A percentile compares a stretch with the other conserved stretches of the same genome.
phyloP scores from a whole-genome alignment of 1,140 invertebrate species.

The Argopecten irradians region DNA sequence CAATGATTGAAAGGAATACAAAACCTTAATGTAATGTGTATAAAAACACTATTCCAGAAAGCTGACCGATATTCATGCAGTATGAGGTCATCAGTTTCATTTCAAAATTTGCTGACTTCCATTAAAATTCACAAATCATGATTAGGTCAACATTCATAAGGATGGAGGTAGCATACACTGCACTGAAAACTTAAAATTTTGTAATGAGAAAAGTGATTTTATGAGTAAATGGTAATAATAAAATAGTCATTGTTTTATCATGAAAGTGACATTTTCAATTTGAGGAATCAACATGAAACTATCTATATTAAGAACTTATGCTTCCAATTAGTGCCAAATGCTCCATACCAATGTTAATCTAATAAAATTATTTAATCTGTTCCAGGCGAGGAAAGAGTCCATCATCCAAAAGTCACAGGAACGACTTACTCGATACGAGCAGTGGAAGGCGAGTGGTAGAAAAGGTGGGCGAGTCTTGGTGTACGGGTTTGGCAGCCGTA shows the following conservation, averaged over 20 bases:
- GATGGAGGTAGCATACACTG: too few relatives aligned
- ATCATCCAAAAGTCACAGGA: constrained; percentile 69
- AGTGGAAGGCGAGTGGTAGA: constrained; percentile 68
- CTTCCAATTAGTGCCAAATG: not conserved
- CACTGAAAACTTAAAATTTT: not conserved
- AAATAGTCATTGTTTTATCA: not conserved
- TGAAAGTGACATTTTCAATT: not conserved
- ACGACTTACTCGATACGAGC: constrained; percentile 71
- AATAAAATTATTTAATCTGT: constrained; percentile 28
- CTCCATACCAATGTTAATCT: not conserved
- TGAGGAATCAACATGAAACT: not conserved
- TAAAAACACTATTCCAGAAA: too few relatives aligned
- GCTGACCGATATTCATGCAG: too few relatives aligned
- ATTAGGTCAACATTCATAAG: too few relatives aligned
- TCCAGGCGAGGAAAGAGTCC: constrained; percentile 68
- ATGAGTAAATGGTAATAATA: not conserved
- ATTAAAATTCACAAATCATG: too few relatives aligned
- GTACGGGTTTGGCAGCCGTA: constrained; percentile 73
- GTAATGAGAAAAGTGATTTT: not conserved
- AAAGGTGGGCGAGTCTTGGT: constrained; percentile 69
- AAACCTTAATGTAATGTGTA: too few relatives aligned
- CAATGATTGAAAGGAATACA: not conserved
- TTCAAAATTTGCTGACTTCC: too few relatives aligned
- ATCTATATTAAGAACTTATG: too few relatives aligned
- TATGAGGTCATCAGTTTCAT: too few relatives aligned